Evolutionary conservation across 2,113 vertebrate genomes (phyloP).

Genomic region (Oreochromis niloticus): DNA sequence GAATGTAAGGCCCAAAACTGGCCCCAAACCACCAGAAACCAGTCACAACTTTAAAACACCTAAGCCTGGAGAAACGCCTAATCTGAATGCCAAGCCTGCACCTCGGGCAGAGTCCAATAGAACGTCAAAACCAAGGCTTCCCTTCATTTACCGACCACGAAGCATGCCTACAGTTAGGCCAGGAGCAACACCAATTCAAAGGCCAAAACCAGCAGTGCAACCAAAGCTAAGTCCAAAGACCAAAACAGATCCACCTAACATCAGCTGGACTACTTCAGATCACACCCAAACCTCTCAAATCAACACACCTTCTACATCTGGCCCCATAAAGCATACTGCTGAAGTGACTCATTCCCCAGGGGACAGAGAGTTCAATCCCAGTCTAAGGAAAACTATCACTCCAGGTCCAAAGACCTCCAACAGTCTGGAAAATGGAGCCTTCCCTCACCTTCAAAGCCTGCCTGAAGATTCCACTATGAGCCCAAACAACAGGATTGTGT

Average conservation of each 20-base stretch:
- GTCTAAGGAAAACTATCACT: background rate
- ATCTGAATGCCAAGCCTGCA: background rate
- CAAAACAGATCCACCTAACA: background rate
- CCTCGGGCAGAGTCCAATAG: background rate
- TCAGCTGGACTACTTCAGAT: background rate
- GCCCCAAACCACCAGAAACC: background rate
- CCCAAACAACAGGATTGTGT: slow-evolving; percentile 28
- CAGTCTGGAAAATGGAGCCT: background rate
- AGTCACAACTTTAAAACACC: background rate
- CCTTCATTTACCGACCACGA: background rate
- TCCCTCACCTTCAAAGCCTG: background rate
- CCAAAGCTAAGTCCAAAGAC: slow-evolving; percentile 5
- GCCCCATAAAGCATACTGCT: background rate
- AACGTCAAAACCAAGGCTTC: background rate
- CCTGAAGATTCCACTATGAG: background rate
- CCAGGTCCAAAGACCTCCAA: slow-evolving; percentile 10
- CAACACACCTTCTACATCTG: slow-evolving; percentile 7
- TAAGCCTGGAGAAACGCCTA: background rate
- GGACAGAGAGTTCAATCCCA: slow-evolving; percentile 6
- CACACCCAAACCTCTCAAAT: background rate
- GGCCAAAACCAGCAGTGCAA: slow-evolving; percentile 1
- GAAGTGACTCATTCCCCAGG: background rate
- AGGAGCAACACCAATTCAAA: slow-evolving; percentile 6
- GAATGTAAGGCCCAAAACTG: background rate
- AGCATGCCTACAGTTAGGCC: background rate